Conservation (phyloP, 2,797 vertebrate genomes). For the Hephaestus fuliginosus region DNA sequence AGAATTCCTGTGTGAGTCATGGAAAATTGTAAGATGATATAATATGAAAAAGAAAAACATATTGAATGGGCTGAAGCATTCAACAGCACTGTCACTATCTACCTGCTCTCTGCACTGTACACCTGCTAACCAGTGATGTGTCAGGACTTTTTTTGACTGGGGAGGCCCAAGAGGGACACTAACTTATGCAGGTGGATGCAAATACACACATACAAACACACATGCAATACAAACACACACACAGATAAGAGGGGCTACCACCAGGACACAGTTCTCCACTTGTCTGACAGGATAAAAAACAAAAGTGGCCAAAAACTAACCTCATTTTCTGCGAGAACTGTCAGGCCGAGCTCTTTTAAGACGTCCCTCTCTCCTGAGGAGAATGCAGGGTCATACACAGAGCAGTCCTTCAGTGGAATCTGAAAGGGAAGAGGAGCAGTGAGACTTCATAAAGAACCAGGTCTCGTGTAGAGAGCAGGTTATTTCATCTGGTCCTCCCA, state of each 20-base stretch:
- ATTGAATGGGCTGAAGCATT: neutral
- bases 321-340: conserved; percentile 91
- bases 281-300: conserved; percentile 1
- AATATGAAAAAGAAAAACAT: no score
- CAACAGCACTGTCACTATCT: neutral
- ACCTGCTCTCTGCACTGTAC: neutral
- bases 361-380: conserved; percentile 82
- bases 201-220: no score
- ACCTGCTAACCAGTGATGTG: neutral
- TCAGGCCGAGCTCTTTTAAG: conserved; percentile 87
- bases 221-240: no score
- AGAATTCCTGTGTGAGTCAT: neutral
- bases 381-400: conserved; percentile 92
- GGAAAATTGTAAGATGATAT: no score
- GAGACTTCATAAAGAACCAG: neutral
- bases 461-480: neutral
- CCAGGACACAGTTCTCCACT: neutral
- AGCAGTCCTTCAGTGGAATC: conserved; percentile 87
- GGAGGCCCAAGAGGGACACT: no score
- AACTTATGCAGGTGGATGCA: no score
- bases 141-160: no score
- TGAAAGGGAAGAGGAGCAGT: conserved; percentile 56
- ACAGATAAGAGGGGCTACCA: no score
- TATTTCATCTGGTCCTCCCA: conserved; percentile 60
- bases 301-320: conserved; percentile 68